A percentile compares a stretch with the other conserved stretches of the same genome.
These are phyloP conservation scores for Xenops minutus DNA, from an alignment of 2,797 vertebrate species.

Conservation along the genomic window DNA sequence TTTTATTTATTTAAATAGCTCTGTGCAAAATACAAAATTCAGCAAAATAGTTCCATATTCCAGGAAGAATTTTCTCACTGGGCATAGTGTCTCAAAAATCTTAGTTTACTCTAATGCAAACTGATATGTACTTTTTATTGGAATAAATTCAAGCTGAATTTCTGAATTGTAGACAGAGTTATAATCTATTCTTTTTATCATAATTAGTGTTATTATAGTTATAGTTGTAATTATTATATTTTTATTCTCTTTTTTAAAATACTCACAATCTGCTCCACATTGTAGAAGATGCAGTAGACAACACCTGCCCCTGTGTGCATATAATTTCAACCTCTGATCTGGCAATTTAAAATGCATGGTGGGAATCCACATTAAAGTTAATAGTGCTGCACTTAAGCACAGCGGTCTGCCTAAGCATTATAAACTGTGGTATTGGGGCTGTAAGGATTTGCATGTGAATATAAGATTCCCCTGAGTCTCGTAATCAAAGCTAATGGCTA, in stretches of 20 bases:
- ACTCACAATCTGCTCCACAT: not conserved
- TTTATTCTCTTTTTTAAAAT: not conserved
- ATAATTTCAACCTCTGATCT: not conserved
- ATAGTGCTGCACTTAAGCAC: not conserved
- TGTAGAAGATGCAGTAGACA: not conserved
- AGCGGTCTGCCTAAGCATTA: not conserved
- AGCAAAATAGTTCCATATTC: not conserved
- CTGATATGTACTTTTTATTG: not conserved
- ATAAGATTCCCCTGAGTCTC: not conserved
- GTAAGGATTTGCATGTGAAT: not conserved
- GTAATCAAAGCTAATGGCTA: not conserved
- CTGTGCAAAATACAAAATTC: not conserved
- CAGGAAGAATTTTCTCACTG: not conserved
- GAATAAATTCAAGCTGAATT: not conserved
- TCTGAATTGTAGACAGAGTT: not conserved
- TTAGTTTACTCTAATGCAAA: not conserved
- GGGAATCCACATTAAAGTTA: slow-evolving; percentile 30
- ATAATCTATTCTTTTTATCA: not conserved
- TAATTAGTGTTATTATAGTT: not conserved
- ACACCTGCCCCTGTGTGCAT: not conserved
- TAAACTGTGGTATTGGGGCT: not conserved
- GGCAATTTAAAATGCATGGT: not conserved
- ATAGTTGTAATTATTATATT: not conserved
- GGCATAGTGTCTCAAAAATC: not conserved
- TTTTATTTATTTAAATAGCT: not conserved